Conservation (phyloP, 2,888 invertebrate genomes). For the Dichetophora obliterata region DNA sequence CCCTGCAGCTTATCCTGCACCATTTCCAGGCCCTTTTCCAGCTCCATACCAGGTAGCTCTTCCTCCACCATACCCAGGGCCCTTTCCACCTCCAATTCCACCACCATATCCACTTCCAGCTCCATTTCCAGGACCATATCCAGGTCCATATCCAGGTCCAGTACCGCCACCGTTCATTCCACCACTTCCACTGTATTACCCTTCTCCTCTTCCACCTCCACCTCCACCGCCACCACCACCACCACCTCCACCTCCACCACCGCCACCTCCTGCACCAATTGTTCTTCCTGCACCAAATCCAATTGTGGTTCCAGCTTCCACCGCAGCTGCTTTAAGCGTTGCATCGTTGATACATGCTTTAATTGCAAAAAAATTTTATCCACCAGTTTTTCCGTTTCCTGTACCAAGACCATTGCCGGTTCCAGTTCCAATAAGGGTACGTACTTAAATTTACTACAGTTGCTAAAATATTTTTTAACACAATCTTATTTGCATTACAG, state of each 20-base stretch:
- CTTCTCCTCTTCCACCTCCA: conserved; percentile 40
- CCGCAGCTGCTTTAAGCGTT: conserved; percentile 51
- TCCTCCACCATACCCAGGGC: conserved; percentile 12
- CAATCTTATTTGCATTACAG: background rate
- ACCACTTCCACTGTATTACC: conserved; percentile 16
- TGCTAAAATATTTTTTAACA: background rate
- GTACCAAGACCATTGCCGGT: conserved; percentile 48
- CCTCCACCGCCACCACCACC: conserved; percentile 18
- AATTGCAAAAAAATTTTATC: conserved; percentile 51
- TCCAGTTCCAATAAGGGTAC: conserved; percentile 48
- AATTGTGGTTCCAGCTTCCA: conserved; percentile 50
- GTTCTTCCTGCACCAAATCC: conserved; percentile 45
- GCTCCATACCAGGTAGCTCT: conserved; percentile 33
- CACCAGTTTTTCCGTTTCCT: conserved; percentile 50
- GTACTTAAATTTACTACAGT: background rate
- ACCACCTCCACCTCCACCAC: conserved; percentile 20
- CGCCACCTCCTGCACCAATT: conserved; percentile 30
- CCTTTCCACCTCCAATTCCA: conserved; percentile 27
- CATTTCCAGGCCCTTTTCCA: conserved; percentile 22
- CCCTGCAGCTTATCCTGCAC: conserved; percentile 16
- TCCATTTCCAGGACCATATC: conserved; percentile 17
- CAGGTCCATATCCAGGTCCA: conserved; percentile 27
- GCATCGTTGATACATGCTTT: conserved; percentile 51
- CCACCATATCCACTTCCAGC: conserved; percentile 22
- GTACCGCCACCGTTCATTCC: conserved; percentile 21